Percentiles rank a stretch among this genome's conserved stretches.
Evolutionary conservation across 2,113 vertebrate species (phyloP).

Genomic region (Cariama cristata): DNA sequence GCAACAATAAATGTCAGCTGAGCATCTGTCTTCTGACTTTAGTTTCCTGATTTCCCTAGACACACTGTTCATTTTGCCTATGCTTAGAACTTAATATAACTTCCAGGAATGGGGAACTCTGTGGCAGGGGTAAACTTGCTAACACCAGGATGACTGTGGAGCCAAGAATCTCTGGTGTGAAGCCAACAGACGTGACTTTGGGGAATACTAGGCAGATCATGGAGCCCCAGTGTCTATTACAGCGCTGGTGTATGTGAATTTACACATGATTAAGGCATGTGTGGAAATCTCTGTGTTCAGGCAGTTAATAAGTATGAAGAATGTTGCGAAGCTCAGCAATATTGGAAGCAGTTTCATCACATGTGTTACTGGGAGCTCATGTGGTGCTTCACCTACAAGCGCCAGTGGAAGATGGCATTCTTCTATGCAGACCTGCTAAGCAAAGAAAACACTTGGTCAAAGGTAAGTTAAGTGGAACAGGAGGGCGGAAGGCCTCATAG

Average conservation of each 20-base stretch:
- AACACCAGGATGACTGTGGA: background rate
- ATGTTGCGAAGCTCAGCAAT: constrained; percentile 94
- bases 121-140: background rate
- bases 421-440: constrained; percentile 96
- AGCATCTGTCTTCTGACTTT: background rate
- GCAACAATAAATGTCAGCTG: background rate
- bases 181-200: background rate
- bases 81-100: background rate
- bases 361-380: constrained; percentile 99
- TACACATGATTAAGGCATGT: background rate
- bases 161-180: background rate
- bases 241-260: background rate
- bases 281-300: constrained; percentile 72
- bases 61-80: background rate
- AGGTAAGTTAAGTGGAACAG: constrained; percentile 76
- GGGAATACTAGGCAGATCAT: background rate
- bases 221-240: background rate
- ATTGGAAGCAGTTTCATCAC: constrained; percentile 98
- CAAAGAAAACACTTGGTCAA: constrained; percentile 97
- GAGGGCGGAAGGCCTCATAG: background rate
- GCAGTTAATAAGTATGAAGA: constrained; percentile 91
- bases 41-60: background rate
- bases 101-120: background rate
- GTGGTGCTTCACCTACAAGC: constrained; percentile 99
- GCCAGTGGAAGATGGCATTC: constrained; percentile 98